A percentile compares a stretch with the other conserved stretches of the same genome.
These are phyloP conservation scores for Synanthedon tipuliformis DNA, from an alignment of 2,888 invertebrate species.

Conservation along the genomic window DNA sequence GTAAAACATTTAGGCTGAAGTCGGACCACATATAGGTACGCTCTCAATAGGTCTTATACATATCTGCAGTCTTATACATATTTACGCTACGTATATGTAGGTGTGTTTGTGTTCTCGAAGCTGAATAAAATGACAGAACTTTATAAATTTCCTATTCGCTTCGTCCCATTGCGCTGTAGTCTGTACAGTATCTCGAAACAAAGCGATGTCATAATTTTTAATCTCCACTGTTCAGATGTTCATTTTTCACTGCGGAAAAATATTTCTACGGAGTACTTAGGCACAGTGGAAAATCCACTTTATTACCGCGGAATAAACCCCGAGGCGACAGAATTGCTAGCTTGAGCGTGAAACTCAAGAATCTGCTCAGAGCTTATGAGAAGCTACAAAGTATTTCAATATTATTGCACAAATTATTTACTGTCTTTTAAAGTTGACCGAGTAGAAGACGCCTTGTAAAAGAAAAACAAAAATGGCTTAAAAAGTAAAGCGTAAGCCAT, in stretches of 20 bases:
- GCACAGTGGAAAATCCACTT: slow-evolving; percentile 16
- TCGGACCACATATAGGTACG: no score
- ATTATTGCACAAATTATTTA: no score
- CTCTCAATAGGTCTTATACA: no score
- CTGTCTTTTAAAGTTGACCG: no score
- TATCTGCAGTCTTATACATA: no score
- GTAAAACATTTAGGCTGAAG: no score
- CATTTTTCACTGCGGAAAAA: slow-evolving; percentile 52
- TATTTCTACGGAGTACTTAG: slow-evolving; percentile 13
- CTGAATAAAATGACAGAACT: no score
- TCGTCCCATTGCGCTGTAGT: slow-evolving; percentile 3
- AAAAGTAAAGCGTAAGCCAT: no score
- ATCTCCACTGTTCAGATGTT: slow-evolving; percentile 54
- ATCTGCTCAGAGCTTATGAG: slow-evolving; percentile 52
- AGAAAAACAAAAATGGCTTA: no score
- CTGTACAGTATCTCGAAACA: slow-evolving; percentile 22
- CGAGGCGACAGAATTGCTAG: slow-evolving; percentile 2
- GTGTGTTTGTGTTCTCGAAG: no score
- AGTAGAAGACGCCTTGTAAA: no score
- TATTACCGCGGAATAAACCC: slow-evolving; percentile 16
- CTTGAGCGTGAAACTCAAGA: slow-evolving; percentile 19
- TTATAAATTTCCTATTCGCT: slow-evolving; percentile 5
- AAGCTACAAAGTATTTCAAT: slow-evolving; percentile 12
- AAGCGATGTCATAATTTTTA: slow-evolving; percentile 56
- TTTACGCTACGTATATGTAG: no score